These are phyloP conservation scores for Agonopterix alstromeriana DNA, from an alignment of 2,888 invertebrate species.

Conservation along the genomic window DNA sequence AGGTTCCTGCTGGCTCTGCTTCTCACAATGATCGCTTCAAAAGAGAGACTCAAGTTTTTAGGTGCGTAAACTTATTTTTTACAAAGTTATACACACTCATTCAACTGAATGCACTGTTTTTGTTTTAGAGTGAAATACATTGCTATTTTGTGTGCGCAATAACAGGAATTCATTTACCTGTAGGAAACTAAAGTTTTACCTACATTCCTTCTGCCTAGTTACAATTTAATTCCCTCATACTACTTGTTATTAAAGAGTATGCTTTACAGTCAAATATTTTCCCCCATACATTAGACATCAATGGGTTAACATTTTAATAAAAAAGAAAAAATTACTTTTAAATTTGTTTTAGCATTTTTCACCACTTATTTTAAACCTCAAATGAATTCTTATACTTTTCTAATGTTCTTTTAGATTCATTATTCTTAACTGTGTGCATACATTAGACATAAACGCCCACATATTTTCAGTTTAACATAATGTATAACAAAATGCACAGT, in stretches of 20 bases:
- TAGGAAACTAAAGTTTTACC: too few relatives aligned
- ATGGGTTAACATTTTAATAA: constrained; percentile 2
- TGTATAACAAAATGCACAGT: constrained; percentile 46
- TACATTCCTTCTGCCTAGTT: too few relatives aligned
- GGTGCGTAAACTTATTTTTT: constrained; percentile 74
- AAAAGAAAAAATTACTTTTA: too few relatives aligned
- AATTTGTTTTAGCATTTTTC: too few relatives aligned
- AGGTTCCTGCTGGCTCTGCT: constrained; percentile 87
- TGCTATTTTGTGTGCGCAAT: constrained; percentile 68
- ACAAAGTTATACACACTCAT: constrained; percentile 27
- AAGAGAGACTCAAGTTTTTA: constrained; percentile 84
- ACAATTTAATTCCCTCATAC: too few relatives aligned
- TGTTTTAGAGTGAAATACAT: constrained; percentile 49
- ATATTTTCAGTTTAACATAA: constrained; percentile 27
- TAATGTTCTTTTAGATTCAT: too few relatives aligned
- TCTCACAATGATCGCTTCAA: constrained; percentile 88
- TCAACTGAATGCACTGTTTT: constrained; percentile 49
- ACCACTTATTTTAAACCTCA: too few relatives aligned
- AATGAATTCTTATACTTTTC: too few relatives aligned
- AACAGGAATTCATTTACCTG: constrained; percentile 38
- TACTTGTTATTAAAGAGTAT: too few relatives aligned
- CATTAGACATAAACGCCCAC: constrained; percentile 58
- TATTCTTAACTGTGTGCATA: constrained; percentile 13
- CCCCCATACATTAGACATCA: constrained; percentile 9
- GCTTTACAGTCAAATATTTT: neutral